Evolutionary conservation across 2,888 invertebrate species (phyloP), one percentile per base, ranked within the genome.

Genomic region (Calliphora vomitoria): DNA sequence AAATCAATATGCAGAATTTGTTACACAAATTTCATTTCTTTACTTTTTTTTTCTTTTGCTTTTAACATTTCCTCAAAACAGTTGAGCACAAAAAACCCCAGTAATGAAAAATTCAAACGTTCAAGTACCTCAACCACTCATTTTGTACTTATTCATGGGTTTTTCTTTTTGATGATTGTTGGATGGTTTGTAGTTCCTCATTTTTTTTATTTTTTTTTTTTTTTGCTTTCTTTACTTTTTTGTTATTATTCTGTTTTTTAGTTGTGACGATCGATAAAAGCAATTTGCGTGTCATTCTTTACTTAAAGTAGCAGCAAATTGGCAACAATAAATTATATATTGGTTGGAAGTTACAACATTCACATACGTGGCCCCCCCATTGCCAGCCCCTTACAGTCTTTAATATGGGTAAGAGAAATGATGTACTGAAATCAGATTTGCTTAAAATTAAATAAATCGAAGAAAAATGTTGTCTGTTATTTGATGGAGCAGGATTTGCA

Each of bases 261-360:
- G 72, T 31, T 72, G 50, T 38, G 66, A 50, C 86, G 76, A 87
- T 87, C 83, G 81, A 84, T 87, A 84, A 84, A 87, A 87, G 66
- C 84, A 87, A 87, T 84, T 87, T 87, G 76, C 86, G 80, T 83
- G 86, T 84, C 86, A 84, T 83, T 81, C 66, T 76, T 71, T 72
- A 82, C 66, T 83, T 87, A 81, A 87, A 80, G 66, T 66, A 80
- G 71, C 80, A 83, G 86, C 60, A 87, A 83, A 83, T 87, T 83
- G 83, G 71, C 72, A 80, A 60, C 69, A 81, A 83, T 83, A 80
- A 83, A 83, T 80, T 87, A 68, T 66, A 76, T 44, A 76, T 82
- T 69, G 62, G 18, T 50, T 55, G 41, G 47, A 80, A 71, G 58
- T 80, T 38, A 44, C 35, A n/a, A 15, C 8, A 31, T n/a, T 31